Percentiles rank a stretch among this genome's conserved stretches.
Conservation (phyloP, 2,113 vertebrate genomes). For the Ochotona curzoniae region DNA sequence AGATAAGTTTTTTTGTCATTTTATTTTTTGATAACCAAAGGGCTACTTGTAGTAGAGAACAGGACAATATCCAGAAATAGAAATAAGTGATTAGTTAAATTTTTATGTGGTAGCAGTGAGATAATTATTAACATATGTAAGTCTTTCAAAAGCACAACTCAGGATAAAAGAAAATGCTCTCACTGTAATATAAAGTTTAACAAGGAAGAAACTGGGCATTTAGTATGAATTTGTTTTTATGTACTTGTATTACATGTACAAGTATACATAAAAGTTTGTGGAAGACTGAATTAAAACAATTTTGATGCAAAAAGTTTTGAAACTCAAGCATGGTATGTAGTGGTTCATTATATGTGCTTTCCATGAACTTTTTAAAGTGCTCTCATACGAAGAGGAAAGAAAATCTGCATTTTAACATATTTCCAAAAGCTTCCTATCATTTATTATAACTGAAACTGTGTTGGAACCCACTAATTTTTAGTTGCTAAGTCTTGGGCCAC, state of each 20-base stretch:
- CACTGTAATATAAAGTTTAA: background rate
- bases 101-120: background rate
- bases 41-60: constrained; percentile 29
- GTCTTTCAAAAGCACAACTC: constrained; percentile 24
- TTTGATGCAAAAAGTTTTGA: too few species aligned
- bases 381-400: background rate
- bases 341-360: too few species aligned
- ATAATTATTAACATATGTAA: constrained; percentile 20
- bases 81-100: constrained; percentile 15
- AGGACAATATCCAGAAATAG: constrained; percentile 35
- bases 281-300: too few species aligned
- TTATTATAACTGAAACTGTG: background rate
- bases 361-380: too few species aligned
- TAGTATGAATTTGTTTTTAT: background rate
- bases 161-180: constrained; percentile 16
- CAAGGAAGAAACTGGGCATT: background rate
- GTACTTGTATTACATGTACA: background rate
- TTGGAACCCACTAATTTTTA: background rate
- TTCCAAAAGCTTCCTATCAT: background rate
- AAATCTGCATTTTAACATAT: constrained; percentile 2
- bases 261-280: background rate
- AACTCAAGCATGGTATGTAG: too few species aligned
- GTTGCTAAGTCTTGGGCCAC: background rate
- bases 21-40: constrained; percentile 42
- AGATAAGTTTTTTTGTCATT: background rate